Evolutionary conservation across 2,113 vertebrate genomes (phyloP).

Genomic region (Platysternon megacephalum): DNA sequence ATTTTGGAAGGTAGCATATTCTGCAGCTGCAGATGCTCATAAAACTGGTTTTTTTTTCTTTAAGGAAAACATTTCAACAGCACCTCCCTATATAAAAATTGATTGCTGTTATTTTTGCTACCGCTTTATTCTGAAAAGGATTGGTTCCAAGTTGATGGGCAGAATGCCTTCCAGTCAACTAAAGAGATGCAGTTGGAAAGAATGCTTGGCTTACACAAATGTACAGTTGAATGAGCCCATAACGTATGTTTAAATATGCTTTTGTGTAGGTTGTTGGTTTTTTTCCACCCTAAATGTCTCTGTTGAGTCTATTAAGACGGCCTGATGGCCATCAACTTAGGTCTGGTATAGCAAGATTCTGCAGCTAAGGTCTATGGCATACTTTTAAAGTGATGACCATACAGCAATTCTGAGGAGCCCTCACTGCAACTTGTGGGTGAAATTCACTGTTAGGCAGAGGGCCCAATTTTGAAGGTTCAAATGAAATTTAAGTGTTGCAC

Average conservation of each 20-base stretch:
- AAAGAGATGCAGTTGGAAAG: background rate
- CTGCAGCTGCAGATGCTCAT: background rate
- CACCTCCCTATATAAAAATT: background rate
- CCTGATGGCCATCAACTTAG: background rate
- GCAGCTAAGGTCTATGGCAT: rapidly evolving
- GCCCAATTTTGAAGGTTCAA: background rate
- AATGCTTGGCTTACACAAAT: background rate
- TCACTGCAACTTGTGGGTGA: background rate
- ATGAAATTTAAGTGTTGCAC: background rate
- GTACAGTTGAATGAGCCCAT: background rate
- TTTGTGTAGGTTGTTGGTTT: background rate
- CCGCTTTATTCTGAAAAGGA: background rate
- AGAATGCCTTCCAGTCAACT: background rate
- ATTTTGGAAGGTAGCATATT: background rate
- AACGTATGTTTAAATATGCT: background rate
- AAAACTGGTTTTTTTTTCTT: background rate
- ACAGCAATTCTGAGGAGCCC: background rate
- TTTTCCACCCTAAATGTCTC: background rate
- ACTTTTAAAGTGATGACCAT: background rate
- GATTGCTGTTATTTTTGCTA: background rate
- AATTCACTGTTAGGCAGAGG: background rate
- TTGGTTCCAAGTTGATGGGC: background rate
- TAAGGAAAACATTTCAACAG: background rate
- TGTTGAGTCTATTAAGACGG: background rate
- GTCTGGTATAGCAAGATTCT: background rate